Evolutionary conservation across 2,797 vertebrate genomes (phyloP).

Genomic region (Mallotus villosus): DNA sequence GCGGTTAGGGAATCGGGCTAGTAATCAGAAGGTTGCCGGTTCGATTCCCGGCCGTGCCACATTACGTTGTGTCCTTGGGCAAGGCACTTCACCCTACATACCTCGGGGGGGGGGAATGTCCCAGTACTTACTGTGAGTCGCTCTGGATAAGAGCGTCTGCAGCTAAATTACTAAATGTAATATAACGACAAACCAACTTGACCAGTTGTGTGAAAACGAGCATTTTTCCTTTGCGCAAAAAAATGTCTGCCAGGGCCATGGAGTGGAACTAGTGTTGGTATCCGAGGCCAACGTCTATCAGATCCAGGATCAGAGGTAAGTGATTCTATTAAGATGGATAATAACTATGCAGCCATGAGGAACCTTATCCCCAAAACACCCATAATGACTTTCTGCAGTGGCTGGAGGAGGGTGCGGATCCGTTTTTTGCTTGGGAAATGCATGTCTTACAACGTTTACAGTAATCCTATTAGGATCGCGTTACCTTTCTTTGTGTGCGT

Average conservation of each 20-base stretch:
- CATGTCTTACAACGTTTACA: conserved; percentile 66
- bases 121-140: too few species aligned
- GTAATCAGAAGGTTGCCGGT: too few species aligned
- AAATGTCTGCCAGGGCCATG: conserved; percentile 55
- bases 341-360: conserved; percentile 45
- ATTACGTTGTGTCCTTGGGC: too few species aligned
- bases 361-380: conserved; percentile 44
- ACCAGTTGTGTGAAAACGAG: conserved; percentile 54
- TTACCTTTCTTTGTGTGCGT: conserved; percentile 51
- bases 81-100: too few species aligned
- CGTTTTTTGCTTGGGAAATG: conserved; percentile 66
- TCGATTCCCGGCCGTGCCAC: too few species aligned
- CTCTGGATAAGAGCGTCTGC: too few species aligned
- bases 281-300: conserved; percentile 74
- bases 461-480: conserved; percentile 48
- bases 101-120: too few species aligned
- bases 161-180: too few species aligned
- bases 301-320: conserved; percentile 73
- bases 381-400: conserved; percentile 32
- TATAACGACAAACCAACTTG: conserved; percentile 62
- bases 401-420: conserved; percentile 32
- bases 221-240: conserved; percentile 62
- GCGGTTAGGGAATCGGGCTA: too few species aligned
- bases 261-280: conserved; percentile 53
- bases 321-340: conserved; percentile 67